Evolutionary conservation across 2,113 vertebrate species (phyloP).

Genomic region (Eulemur rufifrons): DNA sequence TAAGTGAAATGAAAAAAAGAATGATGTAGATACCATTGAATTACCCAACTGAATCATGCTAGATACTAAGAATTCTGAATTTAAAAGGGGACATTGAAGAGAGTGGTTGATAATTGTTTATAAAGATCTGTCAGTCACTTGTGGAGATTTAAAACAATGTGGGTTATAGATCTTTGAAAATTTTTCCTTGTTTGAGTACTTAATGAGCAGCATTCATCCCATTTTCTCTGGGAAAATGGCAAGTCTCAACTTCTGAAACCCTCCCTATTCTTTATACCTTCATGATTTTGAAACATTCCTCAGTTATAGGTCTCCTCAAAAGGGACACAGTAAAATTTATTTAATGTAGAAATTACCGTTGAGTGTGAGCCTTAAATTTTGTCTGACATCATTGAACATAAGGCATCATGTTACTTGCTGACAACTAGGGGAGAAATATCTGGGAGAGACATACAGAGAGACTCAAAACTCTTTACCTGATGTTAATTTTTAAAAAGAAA

Average conservation of each 20-base stretch:
- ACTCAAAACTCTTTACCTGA: background rate
- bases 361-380: background rate
- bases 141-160: background rate
- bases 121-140: background rate
- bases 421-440: background rate
- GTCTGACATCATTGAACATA: background rate
- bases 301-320: background rate
- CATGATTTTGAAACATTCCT: background rate
- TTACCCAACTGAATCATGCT: background rate
- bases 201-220: background rate
- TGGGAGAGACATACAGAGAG: background rate
- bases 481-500: background rate
- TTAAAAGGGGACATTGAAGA: background rate
- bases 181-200: background rate
- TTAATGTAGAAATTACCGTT: background rate
- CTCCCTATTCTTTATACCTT: background rate
- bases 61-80: background rate
- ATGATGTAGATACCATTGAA: background rate
- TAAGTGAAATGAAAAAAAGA: background rate
- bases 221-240: background rate
- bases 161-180: background rate
- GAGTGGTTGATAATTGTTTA: background rate
- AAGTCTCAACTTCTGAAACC: background rate
- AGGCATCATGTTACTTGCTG: background rate
- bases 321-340: background rate